Evolutionary conservation across 2,797 vertebrate species (phyloP).

Genomic region (Arremon brunneinucha): DNA sequence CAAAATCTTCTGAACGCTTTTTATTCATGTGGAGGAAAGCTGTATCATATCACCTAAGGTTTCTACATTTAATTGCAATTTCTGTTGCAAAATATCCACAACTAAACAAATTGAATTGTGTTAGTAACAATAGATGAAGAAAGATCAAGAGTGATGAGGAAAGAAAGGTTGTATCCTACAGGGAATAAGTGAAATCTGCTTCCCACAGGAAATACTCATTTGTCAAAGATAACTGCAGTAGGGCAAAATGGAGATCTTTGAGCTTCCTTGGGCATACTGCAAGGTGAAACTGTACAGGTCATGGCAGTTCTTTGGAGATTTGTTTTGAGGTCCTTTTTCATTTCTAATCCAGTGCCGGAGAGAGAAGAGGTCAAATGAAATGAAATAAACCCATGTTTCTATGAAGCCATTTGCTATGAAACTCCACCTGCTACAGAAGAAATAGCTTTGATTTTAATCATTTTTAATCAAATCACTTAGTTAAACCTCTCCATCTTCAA

Average conservation of each 20-base stretch:
- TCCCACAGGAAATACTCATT: neutral
- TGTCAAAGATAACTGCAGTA: neutral
- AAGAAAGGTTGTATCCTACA: neutral
- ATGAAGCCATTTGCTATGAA: neutral
- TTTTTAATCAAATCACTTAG: neutral
- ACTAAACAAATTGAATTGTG: neutral
- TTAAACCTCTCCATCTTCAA: constrained; percentile 6
- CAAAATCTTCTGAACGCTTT: neutral
- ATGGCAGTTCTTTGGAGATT: neutral
- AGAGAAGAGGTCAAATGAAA: neutral
- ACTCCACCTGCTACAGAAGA: neutral
- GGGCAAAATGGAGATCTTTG: neutral
- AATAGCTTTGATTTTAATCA: constrained; percentile 12
- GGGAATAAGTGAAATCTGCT: neutral
- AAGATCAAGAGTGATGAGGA: neutral
- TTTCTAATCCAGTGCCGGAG: constrained; percentile 1
- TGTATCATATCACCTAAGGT: neutral
- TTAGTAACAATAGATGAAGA: neutral
- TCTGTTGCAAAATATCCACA: neutral
- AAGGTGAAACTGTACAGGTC: neutral
- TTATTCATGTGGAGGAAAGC: neutral
- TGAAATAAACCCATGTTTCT: neutral
- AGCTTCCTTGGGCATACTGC: neutral
- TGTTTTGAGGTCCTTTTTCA: constrained; percentile 3
- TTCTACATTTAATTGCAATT: neutral